A percentile compares a stretch with the other conserved stretches of the same genome.
Conservation (phyloP, 1,140 invertebrate species). For the Zophobas atratus region DNA sequence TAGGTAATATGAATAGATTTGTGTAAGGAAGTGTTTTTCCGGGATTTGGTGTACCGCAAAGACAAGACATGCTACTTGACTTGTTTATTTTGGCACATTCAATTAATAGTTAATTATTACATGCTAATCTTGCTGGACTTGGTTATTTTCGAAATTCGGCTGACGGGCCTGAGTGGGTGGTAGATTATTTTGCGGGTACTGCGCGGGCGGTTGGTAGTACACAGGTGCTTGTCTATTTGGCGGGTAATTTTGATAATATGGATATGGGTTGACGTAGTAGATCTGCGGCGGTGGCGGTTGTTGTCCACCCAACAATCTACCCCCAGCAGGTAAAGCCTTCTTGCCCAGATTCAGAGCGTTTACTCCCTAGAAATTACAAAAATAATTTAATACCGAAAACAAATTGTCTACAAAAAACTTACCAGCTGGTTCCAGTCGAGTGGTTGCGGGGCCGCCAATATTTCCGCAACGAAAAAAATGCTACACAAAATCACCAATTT, state of each 20-base stretch:
- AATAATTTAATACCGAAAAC: neutral
- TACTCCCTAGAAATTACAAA: slow-evolving; percentile 15
- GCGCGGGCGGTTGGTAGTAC: neutral
- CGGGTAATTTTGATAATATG: slow-evolving; percentile 14
- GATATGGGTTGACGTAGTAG: slow-evolving; percentile 8
- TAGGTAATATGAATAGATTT: neutral
- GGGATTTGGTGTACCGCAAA: slow-evolving; percentile 37
- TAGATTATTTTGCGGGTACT: neutral
- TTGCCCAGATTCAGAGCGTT: slow-evolving; percentile 36
- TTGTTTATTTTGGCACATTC: neutral
- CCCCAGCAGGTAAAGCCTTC: slow-evolving; percentile 38
- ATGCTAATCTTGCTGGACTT: too few species aligned
- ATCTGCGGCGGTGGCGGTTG: slow-evolving; percentile 11
- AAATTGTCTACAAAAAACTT: slow-evolving; percentile 11
- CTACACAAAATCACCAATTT: slow-evolving; percentile 12
- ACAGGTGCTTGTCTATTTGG: neutral
- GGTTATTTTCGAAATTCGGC: too few species aligned
- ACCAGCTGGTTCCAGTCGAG: slow-evolving; percentile 41
- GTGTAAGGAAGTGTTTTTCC: slow-evolving; percentile 24
- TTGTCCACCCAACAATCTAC: slow-evolving; percentile 14
- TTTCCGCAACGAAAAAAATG: slow-evolving; percentile 4
- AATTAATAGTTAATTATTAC: neutral
- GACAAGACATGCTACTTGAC: neutral
- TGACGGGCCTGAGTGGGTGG: neutral
- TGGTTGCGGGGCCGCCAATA: slow-evolving; percentile 33